Base-by-base conservation (phyloP, 2,797 vertebrate genomes). In the Menidia menidia region DNA sequence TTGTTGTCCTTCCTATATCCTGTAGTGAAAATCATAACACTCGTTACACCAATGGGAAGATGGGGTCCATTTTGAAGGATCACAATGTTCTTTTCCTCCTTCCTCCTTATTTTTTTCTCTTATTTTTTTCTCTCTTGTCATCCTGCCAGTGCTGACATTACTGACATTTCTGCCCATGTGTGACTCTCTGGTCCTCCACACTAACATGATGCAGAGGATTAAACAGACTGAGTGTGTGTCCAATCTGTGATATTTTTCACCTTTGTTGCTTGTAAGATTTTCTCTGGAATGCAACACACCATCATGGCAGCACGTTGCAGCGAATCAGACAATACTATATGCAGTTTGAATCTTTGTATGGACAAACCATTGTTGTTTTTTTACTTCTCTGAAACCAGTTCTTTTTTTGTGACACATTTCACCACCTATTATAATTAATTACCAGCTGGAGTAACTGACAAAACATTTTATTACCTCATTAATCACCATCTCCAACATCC, bases 71-170 rank as follows among this genome's bases (percentile, higher is more conserved):
- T 83, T 65, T 9, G 51, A 60, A 84, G 68, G 75, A 57, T 65
- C 32, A 6, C 35, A 57, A 69, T 83, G 80, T 82, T 84, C 82
- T 25, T 54, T 57, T 45, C 45, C 60, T 45, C 58, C 44, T 3
- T 66, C 47, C 19, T 4, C 44, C 25, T 25, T 55, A 43, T 32
- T 42, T 65, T 68, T 39, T 44, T 55, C 2, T 54, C 31, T 58
- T 58, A n/a, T n/a, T n/a, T n/a, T n/a, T n/a, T 68, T 39, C 48
- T 55, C 2, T 54, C 31, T 58, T 58, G 62, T 71, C 42, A 15
- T 71, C 65, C 55, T 84, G 75, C 68, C 76, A 81, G 79, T 80
- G 81, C 65, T 69, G 68, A 88, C 78, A 78, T 83, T 66, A 78
- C 61, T 72, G 70, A 44, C 64, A 71, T 83, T 88, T 83, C 79